Percentiles rank a stretch among this genome's conserved stretches.
These are phyloP conservation scores for Numida meleagris DNA, from an alignment of 2,113 vertebrate genomes.

Conservation along the genomic window DNA sequence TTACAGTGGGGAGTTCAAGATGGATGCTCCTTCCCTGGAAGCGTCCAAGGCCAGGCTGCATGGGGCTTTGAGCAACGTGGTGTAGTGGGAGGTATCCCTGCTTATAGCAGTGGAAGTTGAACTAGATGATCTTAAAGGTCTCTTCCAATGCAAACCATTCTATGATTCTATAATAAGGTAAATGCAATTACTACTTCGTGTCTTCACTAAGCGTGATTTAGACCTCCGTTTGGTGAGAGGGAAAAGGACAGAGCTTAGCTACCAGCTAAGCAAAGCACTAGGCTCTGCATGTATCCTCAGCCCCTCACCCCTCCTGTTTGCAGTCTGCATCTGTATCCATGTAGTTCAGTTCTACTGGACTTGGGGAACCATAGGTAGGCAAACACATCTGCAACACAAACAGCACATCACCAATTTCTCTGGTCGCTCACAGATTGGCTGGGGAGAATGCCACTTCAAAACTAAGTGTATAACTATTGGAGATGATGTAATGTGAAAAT, in stretches of 20 bases:
- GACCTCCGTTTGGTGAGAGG: neutral
- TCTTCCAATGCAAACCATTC: too few relatives aligned
- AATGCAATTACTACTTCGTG: neutral
- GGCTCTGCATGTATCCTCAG: neutral
- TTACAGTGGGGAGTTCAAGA: neutral
- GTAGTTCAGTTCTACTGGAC: neutral
- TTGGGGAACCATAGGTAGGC: neutral
- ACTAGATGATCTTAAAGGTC: too few relatives aligned
- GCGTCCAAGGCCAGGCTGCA: too few relatives aligned
- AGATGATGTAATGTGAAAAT: neutral
- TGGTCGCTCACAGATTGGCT: neutral
- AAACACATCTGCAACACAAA: neutral
- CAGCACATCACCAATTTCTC: neutral
- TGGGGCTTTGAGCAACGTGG: too few relatives aligned
- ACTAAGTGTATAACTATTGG: neutral
- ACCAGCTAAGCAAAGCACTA: neutral
- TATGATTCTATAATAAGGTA: neutral
- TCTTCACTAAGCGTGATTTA: neutral
- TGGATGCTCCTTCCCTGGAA: too few relatives aligned
- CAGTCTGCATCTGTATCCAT: neutral
- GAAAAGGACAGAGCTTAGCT: neutral
- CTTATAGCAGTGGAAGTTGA: too few relatives aligned
- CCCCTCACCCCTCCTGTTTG: neutral
- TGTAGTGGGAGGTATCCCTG: too few relatives aligned
- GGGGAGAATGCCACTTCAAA: neutral